Evolutionary conservation across 2,888 invertebrate species (phyloP).

Genomic region (Carpatolechia fugitivella): DNA sequence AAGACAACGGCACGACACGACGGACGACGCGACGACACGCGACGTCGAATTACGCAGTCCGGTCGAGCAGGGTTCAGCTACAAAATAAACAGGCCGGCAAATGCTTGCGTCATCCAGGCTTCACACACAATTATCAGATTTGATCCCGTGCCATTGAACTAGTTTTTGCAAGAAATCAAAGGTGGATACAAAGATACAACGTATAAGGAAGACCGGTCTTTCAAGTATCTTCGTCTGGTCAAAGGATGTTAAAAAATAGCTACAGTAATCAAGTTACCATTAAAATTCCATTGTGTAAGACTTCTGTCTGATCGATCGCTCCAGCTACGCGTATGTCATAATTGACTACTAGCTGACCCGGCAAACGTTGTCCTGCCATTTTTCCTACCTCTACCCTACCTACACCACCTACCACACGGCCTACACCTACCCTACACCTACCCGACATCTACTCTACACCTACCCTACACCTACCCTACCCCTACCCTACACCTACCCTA

Average conservation of each 20-base stretch:
- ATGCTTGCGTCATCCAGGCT: conserved; percentile 17
- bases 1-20: background rate
- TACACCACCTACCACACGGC: no score
- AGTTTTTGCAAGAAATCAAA: conserved; percentile 2
- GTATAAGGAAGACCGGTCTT: background rate
- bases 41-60: conserved; percentile 11
- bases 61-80: background rate
- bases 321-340: no score
- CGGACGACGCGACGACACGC: background rate
- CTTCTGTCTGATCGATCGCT: no score
- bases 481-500: no score
- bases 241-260: background rate
- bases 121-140: conserved; percentile 20
- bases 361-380: no score
- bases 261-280: background rate
- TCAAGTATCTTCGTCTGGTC: background rate
- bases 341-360: no score
- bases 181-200: background rate
- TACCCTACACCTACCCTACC: no score
- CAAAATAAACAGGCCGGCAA: conserved; percentile 12
- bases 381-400: no score
- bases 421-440: no score
- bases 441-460: no score
- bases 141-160: conserved; percentile 17
- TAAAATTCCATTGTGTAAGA: no score